Conservation (phyloP, 2,888 invertebrate species). For the Miltochrista miniata region DNA sequence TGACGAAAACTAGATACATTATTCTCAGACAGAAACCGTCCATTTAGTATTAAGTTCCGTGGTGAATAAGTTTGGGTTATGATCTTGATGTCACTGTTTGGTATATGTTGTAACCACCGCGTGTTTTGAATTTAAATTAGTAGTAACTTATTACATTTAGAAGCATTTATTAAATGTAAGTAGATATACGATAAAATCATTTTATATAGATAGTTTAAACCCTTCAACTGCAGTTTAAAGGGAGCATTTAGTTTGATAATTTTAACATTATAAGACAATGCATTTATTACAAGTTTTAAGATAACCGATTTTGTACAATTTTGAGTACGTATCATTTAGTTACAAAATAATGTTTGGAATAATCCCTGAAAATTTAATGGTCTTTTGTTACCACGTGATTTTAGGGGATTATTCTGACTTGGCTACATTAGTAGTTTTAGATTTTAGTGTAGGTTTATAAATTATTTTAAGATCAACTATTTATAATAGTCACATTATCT, state of each 20-base stretch:
- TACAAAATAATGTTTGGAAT: constrained; percentile 68
- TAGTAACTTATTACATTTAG: constrained; percentile 75
- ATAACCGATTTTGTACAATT: constrained; percentile 65
- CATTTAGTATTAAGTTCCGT: constrained; percentile 48
- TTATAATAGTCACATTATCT: constrained; percentile 31
- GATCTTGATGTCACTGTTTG: constrained; percentile 43
- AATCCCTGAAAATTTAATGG: constrained; percentile 61
- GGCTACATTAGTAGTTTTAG: constrained; percentile 32
- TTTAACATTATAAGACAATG: constrained; percentile 48
- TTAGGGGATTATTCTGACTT: constrained; percentile 77
- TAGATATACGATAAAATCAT: constrained; percentile 33
- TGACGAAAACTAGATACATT: constrained; percentile 54
- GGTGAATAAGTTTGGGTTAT: constrained; percentile 48
- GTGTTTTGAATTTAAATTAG: constrained; percentile 72
- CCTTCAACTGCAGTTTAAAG: constrained; percentile 45
- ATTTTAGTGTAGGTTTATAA: constrained; percentile 16
- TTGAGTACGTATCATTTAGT: constrained; percentile 49
- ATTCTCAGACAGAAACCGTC: constrained; percentile 52
- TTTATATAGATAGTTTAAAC: constrained; percentile 16
- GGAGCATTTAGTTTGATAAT: constrained; percentile 43
- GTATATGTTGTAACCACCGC: constrained; percentile 74
- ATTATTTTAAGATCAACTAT: constrained; percentile 26
- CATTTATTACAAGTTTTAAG: constrained; percentile 58
- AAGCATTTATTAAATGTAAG: constrained; percentile 61
- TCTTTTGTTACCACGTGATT: constrained; percentile 36